Evolutionary conservation across 1,140 invertebrate species (phyloP).

Genomic region (Drosophila sturtevanti): DNA sequence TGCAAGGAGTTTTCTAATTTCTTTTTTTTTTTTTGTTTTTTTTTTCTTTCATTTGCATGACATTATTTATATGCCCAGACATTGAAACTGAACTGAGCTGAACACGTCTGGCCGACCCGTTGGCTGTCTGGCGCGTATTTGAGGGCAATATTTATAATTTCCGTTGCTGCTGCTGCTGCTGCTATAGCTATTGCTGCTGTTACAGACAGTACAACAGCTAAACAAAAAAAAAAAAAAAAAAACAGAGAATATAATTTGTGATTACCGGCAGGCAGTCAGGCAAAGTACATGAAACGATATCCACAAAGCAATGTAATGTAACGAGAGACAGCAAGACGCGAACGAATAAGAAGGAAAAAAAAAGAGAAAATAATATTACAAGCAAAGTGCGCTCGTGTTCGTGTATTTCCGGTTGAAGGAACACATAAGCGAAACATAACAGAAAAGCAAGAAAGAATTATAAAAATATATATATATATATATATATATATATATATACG

Average conservation of each 20-base stretch:
- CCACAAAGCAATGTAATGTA: slow-evolving; percentile 48
- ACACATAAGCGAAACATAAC: slow-evolving; percentile 80
- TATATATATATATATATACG: slow-evolving; percentile 60
- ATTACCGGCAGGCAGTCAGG: slow-evolving; percentile 60
- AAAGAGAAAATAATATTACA: slow-evolving; percentile 54
- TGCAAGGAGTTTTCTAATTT: slow-evolving; percentile 49
- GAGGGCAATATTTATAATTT: slow-evolving; percentile 78
- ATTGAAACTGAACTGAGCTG: slow-evolving; percentile 52
- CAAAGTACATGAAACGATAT: slow-evolving; percentile 36
- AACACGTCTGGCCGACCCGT: background rate
- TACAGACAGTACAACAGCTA: slow-evolving; percentile 56
- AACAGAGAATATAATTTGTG: slow-evolving; percentile 68
- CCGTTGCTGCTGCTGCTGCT: slow-evolving; percentile 44
- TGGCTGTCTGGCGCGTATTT: slow-evolving; percentile 55
- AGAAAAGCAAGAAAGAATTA: slow-evolving; percentile 61
- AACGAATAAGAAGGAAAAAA: slow-evolving; percentile 47
- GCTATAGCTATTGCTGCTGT: slow-evolving; percentile 26
- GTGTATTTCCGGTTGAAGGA: slow-evolving; percentile 82
- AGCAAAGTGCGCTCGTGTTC: slow-evolving; percentile 78
- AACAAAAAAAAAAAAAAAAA: too few relatives aligned
- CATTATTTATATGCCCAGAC: slow-evolving; percentile 42
- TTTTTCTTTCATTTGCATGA: slow-evolving; percentile 36
- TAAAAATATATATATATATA: slow-evolving; percentile 22
- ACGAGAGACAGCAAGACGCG: slow-evolving; percentile 59
- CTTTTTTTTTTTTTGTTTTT: slow-evolving; percentile 40